These are phyloP conservation scores for Amphipoea oculea DNA, from an alignment of 2,888 invertebrate species.

Conservation along the genomic window DNA sequence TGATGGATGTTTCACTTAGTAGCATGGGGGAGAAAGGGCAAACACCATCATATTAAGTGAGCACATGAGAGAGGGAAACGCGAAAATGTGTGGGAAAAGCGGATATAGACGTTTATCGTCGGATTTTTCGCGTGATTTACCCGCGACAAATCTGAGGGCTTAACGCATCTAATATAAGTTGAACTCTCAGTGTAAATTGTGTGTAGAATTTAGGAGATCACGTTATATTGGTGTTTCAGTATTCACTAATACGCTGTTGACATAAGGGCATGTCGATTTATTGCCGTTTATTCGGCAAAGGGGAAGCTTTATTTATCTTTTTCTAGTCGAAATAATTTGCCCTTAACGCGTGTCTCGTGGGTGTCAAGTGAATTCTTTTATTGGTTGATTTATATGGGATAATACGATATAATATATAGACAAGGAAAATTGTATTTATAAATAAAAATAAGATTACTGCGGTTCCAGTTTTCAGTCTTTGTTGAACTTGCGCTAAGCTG, in stretches of 20 bases:
- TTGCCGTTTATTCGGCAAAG: conserved; percentile 85
- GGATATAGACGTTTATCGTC: conserved; percentile 90
- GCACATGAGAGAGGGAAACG: conserved; percentile 90
- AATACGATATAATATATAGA: conserved; percentile 5
- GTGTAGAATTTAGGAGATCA: conserved; percentile 64
- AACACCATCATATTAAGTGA: conserved; percentile 90
- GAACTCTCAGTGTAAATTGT: conserved; percentile 66
- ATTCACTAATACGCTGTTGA: conserved; percentile 88
- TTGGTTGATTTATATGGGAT: conserved; percentile 59
- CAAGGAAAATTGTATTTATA: neutral
- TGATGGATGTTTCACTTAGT: conserved; percentile 48
- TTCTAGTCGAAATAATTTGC: conserved; percentile 84
- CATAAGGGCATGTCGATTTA: conserved; percentile 88
- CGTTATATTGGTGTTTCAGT: conserved; percentile 71
- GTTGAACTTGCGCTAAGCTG: neutral
- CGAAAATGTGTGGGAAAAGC: conserved; percentile 90
- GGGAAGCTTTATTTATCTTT: conserved; percentile 87
- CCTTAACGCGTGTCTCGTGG: conserved; percentile 75
- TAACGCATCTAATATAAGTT: conserved; percentile 76
- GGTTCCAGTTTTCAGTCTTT: neutral
- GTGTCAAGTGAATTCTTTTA: conserved; percentile 69
- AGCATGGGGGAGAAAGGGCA: conserved; percentile 86
- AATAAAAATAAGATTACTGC: neutral
- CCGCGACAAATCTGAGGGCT: conserved; percentile 88
- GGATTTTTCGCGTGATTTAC: conserved; percentile 90